phyloP scores from a whole-genome alignment of 2,888 invertebrate genomes.

The Buathra laborator region DNA sequence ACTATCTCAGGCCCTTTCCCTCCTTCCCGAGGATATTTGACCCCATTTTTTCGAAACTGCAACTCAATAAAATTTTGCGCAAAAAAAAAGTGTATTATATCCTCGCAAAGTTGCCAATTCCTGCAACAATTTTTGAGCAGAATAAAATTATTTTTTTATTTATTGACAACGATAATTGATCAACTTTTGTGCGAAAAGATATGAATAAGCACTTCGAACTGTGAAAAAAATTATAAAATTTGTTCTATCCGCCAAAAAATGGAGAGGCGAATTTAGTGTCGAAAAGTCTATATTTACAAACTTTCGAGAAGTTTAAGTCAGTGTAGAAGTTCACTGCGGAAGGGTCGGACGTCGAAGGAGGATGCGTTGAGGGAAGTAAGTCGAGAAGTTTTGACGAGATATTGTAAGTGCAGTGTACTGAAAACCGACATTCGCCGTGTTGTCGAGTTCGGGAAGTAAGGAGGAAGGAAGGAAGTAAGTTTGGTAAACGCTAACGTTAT shows the following conservation, averaged over 20 bases:
- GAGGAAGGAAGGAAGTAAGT: slow-evolving; percentile 23
- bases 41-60: neutral
- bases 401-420: slow-evolving; percentile 47
- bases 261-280: neutral
- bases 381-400: slow-evolving; percentile 58
- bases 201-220: too few relatives aligned
- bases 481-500: neutral
- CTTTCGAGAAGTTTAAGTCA: neutral
- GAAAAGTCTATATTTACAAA: neutral
- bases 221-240: too few relatives aligned
- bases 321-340: neutral
- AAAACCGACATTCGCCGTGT: slow-evolving; percentile 37
- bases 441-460: slow-evolving; percentile 12
- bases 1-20: neutral
- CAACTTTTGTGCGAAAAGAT: too few relatives aligned
- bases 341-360: neutral
- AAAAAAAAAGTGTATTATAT: neutral
- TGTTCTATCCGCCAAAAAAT: neutral
- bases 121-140: too few relatives aligned
- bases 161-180: too few relatives aligned
- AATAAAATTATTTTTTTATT: too few relatives aligned
- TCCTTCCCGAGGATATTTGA: neutral
- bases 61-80: neutral
- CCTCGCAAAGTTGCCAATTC: too few relatives aligned
- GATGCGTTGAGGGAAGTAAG: slow-evolving; percentile 37